Evolutionary conservation across 1,140 invertebrate genomes (phyloP).

Genomic region (Archegozetes longisetosus): DNA sequence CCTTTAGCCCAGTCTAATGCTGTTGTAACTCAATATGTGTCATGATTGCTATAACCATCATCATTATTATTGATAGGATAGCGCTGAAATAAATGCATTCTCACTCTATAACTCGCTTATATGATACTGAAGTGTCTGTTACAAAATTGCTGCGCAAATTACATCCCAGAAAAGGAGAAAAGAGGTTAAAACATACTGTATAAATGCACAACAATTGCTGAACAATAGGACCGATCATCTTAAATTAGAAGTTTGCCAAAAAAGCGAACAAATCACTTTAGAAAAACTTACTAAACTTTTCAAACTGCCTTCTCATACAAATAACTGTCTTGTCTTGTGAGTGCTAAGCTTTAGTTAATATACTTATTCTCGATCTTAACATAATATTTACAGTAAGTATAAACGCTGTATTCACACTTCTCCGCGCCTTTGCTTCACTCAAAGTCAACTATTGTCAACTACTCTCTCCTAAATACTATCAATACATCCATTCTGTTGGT

Average conservation of each 20-base stretch:
- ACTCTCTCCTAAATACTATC: too few relatives aligned
- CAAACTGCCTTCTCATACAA: too few relatives aligned
- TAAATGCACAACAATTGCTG: background rate
- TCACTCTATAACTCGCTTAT: background rate
- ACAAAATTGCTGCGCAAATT: background rate
- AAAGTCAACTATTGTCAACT: too few relatives aligned
- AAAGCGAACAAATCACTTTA: background rate
- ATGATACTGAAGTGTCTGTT: background rate
- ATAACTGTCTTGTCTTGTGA: too few relatives aligned
- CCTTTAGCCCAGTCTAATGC: background rate
- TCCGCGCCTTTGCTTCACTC: too few relatives aligned
- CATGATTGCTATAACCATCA: background rate
- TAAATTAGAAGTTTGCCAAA: background rate
- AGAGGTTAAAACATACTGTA: background rate
- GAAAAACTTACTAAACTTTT: too few relatives aligned
- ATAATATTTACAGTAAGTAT: too few relatives aligned
- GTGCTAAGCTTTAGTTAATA: too few relatives aligned
- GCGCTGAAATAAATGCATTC: background rate
- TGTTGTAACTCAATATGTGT: background rate
- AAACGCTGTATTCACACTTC: too few relatives aligned
- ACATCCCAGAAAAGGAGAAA: background rate
- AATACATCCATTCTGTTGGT: too few relatives aligned
- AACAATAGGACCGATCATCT: background rate
- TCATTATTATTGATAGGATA: background rate
- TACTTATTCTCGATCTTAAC: too few relatives aligned